These are phyloP conservation scores for Dysdera silvatica DNA, from an alignment of 1,140 invertebrate genomes.

Conservation along the genomic window DNA sequence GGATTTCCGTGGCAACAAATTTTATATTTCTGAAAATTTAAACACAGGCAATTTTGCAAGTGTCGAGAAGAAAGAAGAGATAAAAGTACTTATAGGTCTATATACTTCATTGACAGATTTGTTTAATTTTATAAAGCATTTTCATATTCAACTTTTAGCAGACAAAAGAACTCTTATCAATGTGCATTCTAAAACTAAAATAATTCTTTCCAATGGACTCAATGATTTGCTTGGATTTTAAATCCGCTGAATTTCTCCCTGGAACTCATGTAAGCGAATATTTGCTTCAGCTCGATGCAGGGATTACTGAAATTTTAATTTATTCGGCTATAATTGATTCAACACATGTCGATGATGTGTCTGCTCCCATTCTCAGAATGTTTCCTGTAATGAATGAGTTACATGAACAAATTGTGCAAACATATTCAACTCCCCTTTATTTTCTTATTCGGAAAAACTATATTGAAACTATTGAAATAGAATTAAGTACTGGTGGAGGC, in stretches of 20 bases:
- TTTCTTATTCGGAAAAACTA: not conserved
- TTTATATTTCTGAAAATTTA: no score
- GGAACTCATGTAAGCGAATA: not conserved
- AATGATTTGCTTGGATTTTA: not conserved
- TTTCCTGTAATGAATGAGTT: not conserved
- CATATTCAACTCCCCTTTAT: not conserved
- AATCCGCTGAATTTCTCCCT: not conserved
- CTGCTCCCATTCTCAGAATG: not conserved
- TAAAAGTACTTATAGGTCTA: no score
- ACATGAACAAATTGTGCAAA: slow-evolving; percentile 1
- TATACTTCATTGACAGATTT: no score
- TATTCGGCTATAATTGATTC: not conserved
- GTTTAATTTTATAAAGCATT: no score
- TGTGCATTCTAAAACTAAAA: no score
- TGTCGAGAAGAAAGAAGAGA: no score
- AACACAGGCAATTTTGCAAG: no score
- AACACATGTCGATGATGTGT: not conserved
- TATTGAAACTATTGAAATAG: not conserved
- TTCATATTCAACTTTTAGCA: no score
- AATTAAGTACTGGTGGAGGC: not conserved
- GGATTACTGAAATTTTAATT: not conserved
- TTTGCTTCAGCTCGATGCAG: not conserved
- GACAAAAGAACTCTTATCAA: no score
- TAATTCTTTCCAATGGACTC: no score
- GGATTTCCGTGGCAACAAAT: no score